phyloP scores from a whole-genome alignment of 1,140 invertebrate genomes.

The Antheraea pernyi region DNA sequence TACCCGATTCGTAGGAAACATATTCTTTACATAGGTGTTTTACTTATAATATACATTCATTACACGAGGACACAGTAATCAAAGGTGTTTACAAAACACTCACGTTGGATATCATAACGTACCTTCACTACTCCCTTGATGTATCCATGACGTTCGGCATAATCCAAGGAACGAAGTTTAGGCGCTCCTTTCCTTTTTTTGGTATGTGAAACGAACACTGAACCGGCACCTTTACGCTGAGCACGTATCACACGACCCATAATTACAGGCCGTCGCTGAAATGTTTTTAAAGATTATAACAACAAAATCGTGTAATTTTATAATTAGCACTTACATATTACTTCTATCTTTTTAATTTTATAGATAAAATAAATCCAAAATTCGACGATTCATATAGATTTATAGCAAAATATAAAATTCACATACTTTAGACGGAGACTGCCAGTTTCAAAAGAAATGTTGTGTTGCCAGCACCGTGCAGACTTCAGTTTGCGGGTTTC shows the following conservation, averaged over 20 bases:
- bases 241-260: slow-evolving; percentile 99
- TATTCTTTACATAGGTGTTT: no score
- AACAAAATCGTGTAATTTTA: slow-evolving; percentile 20
- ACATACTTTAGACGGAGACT: slow-evolving; percentile 48
- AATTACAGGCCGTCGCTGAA: slow-evolving; percentile 64
- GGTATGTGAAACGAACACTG: slow-evolving; percentile 98
- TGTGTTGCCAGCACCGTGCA: slow-evolving; percentile 18
- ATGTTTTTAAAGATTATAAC: slow-evolving; percentile 30
- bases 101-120: slow-evolving; percentile 62
- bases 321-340: background rate
- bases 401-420: slow-evolving; percentile 26
- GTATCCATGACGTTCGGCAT: slow-evolving; percentile 98
- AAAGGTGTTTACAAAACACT: background rate
- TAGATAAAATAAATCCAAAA: slow-evolving; percentile 25
- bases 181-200: slow-evolving; percentile 99
- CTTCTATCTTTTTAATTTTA: slow-evolving; percentile 29
- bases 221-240: slow-evolving; percentile 99
- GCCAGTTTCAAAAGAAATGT: slow-evolving; percentile 53
- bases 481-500: no score
- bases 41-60: no score
- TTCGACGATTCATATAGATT: slow-evolving; percentile 45
- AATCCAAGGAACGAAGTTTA: slow-evolving; percentile 97
- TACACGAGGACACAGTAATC: background rate
- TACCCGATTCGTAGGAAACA: no score
- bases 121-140: slow-evolving; percentile 99